Evolutionary conservation across 2,888 invertebrate species (phyloP).

Genomic region (Pherbina coryleti): DNA sequence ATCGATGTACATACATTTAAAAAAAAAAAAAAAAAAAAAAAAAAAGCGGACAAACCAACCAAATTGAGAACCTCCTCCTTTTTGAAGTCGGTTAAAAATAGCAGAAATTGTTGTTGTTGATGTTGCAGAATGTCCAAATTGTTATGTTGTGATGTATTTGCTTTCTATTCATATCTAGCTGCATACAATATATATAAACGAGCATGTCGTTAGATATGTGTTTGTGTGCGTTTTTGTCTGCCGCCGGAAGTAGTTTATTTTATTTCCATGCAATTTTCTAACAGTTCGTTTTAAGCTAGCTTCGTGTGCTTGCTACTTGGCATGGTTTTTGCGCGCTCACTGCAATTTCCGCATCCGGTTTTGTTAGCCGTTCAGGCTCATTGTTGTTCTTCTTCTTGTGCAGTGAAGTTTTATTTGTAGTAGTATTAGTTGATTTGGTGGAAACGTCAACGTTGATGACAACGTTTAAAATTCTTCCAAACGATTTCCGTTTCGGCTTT

Average conservation of each 20-base stretch:
- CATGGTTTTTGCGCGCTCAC: constrained; percentile 25
- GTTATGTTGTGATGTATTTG: background rate
- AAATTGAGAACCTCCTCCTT: too few species aligned
- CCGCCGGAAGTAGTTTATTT: constrained; percentile 33
- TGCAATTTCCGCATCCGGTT: constrained; percentile 36
- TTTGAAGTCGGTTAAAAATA: too few species aligned
- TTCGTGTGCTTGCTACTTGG: background rate
- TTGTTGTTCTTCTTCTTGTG: constrained; percentile 2
- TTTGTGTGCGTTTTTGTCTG: background rate
- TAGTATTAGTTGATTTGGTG: background rate
- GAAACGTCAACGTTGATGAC: constrained; percentile 12
- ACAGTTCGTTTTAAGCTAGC: constrained; percentile 10
- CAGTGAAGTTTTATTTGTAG: background rate
- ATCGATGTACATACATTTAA: too few species aligned
- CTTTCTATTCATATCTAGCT: background rate
- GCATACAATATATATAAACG: background rate
- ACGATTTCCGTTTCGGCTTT: constrained; percentile 10
- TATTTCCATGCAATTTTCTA: constrained; percentile 35
- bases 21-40: background rate
- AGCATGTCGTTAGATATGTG: background rate
- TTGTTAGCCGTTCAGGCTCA: background rate
- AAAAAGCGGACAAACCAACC: too few species aligned
- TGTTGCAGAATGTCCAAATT: background rate
- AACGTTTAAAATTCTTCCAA: constrained; percentile 20
- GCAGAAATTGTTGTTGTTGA: background rate